A percentile compares a stretch with the other conserved stretches of the same genome.
Conservation (phyloP, 2,113 vertebrate genomes). For the Hiodon tergisus region DNA sequence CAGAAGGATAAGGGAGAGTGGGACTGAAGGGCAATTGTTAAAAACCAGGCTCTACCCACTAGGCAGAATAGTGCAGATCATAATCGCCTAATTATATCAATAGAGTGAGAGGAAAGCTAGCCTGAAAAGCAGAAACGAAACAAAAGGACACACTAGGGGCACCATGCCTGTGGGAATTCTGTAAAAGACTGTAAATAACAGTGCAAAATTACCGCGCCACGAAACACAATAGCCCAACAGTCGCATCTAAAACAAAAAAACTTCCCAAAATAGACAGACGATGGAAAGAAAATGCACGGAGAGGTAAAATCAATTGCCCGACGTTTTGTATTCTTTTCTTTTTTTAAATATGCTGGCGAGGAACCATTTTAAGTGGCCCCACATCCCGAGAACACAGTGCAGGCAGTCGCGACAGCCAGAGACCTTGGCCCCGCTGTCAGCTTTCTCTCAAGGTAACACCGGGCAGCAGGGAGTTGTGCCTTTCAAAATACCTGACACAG, state of each 20-base stretch:
- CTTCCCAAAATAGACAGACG: background rate
- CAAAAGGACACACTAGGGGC: conserved; percentile 13
- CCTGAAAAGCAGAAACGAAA: conserved; percentile 20
- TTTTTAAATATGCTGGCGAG: background rate
- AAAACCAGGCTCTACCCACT: background rate
- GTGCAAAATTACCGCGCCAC: no score
- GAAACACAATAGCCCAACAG: no score
- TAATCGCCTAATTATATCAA: conserved; percentile 8
- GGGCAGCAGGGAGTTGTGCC: background rate
- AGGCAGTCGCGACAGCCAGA: background rate
- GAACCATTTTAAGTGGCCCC: background rate
- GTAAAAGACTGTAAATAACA: no score
- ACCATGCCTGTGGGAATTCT: no score
- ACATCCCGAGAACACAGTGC: background rate
- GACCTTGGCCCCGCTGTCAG: background rate
- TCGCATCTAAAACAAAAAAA: background rate
- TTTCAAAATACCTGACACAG: background rate
- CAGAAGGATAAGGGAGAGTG: background rate
- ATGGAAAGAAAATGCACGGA: no score
- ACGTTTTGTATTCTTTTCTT: background rate
- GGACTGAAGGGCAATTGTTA: background rate
- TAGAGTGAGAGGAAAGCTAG: conserved; percentile 3
- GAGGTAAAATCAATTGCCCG: no score
- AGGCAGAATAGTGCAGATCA: background rate
- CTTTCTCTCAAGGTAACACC: background rate